Conservation (phyloP, 2,797 vertebrate species). For the Parauchenoglanis ngamensis region DNA sequence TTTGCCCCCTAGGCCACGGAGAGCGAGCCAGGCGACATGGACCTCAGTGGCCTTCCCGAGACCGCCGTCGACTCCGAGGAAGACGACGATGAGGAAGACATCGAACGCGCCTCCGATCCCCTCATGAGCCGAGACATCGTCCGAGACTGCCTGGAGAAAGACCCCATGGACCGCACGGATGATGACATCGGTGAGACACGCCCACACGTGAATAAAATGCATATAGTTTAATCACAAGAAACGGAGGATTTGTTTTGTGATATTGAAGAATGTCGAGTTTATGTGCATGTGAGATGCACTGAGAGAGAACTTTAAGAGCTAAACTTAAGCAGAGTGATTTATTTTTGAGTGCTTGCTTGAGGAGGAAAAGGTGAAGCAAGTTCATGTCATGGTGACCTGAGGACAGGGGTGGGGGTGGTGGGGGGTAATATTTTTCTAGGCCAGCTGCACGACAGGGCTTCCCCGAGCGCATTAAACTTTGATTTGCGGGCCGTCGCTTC, state of each 20-base stretch:
- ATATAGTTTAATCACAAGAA: neutral
- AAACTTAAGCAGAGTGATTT: neutral
- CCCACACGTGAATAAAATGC: neutral
- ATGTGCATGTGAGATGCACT: neutral
- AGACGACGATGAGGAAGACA: conserved; percentile 97
- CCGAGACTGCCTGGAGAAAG: conserved; percentile 97
- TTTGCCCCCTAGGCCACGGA: conserved; percentile 85
- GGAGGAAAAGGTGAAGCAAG: neutral
- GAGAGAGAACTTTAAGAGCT: neutral
- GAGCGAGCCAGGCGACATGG: conserved; percentile 98
- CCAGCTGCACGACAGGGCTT: conserved; percentile 64
- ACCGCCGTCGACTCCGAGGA: conserved; percentile 98
- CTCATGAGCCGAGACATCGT: conserved; percentile 98
- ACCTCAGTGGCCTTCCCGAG: conserved; percentile 96
- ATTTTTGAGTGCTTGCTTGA: neutral
- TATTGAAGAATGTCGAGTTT: neutral
- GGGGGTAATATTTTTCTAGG: conserved; percentile 68
- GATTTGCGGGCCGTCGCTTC: conserved; percentile 68
- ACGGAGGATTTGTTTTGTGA: neutral
- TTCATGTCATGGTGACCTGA: conserved; percentile 11
- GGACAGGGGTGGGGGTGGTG: neutral
- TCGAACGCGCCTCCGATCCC: conserved; percentile 93
- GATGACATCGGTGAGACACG: conserved; percentile 91
- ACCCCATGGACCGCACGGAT: conserved; percentile 96
- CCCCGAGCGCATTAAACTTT: conserved; percentile 76